A percentile compares a stretch with the other conserved stretches of the same genome.
Evolutionary conservation across 2,797 vertebrate species (phyloP).

Genomic region (Notamacropus eugenii): DNA sequence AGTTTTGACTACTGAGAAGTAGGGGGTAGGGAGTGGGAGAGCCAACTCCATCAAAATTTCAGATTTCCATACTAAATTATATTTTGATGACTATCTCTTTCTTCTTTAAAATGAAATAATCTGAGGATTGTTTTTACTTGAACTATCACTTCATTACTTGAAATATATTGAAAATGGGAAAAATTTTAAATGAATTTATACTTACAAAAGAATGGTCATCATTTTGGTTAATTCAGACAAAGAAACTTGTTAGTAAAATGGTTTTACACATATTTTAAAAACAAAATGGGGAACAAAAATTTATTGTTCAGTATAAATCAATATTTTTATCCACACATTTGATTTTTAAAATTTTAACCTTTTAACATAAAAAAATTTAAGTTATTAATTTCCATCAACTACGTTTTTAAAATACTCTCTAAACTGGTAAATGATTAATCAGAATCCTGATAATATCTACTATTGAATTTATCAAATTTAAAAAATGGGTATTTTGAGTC

Average conservation of each 20-base stretch:
- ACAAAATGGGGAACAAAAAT: neutral
- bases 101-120: neutral
- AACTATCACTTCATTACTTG: neutral
- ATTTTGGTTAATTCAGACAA: neutral
- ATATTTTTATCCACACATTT: neutral
- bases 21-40: too few relatives aligned
- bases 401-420: neutral
- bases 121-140: neutral
- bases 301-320: neutral
- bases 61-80: neutral
- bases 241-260: neutral
- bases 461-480: conserved; percentile 9
- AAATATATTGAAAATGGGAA: neutral
- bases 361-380: neutral
- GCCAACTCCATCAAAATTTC: neutral
- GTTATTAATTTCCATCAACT: neutral
- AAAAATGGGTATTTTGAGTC: conserved; percentile 19
- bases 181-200: neutral
- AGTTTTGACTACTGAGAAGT: neutral
- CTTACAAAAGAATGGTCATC: neutral
- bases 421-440: neutral
- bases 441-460: conserved; percentile 1
- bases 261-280: neutral
- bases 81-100: neutral
- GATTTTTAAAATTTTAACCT: neutral